Base-by-base conservation (phyloP, 2,888 invertebrate genomes). In the Idaea dimidiata region DNA sequence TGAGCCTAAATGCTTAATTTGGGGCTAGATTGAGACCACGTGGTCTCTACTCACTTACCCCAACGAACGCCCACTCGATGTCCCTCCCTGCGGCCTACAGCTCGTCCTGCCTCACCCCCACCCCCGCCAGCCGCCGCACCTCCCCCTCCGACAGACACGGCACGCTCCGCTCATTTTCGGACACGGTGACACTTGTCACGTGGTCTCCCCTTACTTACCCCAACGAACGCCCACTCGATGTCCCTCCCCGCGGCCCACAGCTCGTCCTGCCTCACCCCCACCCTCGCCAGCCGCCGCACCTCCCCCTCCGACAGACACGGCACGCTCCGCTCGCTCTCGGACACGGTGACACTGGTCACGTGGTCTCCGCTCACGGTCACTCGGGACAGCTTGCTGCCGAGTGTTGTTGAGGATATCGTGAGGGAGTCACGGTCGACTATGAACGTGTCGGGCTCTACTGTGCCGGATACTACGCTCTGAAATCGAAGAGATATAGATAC, bases 391-490 rank as follows among this genome's bases (percentile, higher is more conserved):
- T 96, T 95, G 0, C 87, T 84, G 0, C 95, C 95, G 8, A 94
- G 71, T n/a, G 79, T 78, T 8, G 86, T 86, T 53, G 86, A 82
- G 14, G 82, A 73, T 58, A 96, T 84, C 0, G 72, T 77, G 1
- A 96, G 76, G 1, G 82, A 72, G 17, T 89, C 88, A 59, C 95
- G 92, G 8, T 86, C 82, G 4, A 97, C 79, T 16, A 93, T 88
- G 63, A 96, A 92, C 0, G 95, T 95, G 77, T 97, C 97, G 0
- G 97, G 97, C 73, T 97, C 97, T 0, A 95, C 93, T 57, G 93
- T 84, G 0, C 96, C 97, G 0, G 97, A 96, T 0, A 97, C 97
- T 5, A 97, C 96, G 66, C 95, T 95, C 96, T 97, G 82, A 60
- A 84, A 78, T 62, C 65, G 64, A 17, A 64, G 62, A 63, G 16